Percentiles rank a stretch among this genome's conserved stretches.
These are phyloP conservation scores for Dryas iulia DNA, from an alignment of 1,140 invertebrate species.

Conservation along the genomic window DNA sequence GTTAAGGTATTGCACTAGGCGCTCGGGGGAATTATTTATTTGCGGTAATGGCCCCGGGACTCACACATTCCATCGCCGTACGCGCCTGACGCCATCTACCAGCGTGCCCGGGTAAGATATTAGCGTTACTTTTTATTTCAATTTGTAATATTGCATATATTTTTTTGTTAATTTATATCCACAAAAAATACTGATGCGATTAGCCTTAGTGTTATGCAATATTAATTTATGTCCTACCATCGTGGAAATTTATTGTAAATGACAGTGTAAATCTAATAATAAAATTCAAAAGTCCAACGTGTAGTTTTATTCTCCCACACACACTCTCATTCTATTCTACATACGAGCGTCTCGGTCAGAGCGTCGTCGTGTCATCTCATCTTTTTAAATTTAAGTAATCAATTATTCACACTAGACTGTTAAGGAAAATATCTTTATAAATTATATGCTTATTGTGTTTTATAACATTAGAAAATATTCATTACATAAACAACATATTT, in stretches of 20 bases:
- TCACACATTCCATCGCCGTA: conserved; percentile 8
- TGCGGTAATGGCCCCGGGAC: conserved; percentile 21
- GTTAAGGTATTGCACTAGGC: conserved; percentile 59
- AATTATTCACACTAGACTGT: background rate
- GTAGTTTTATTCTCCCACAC: conserved; percentile 20
- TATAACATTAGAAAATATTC: conserved; percentile 1
- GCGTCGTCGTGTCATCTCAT: background rate
- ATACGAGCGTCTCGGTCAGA: background rate
- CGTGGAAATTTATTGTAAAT: conserved; percentile 80
- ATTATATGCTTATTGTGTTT: conserved; percentile 5
- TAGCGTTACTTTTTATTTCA: conserved; percentile 78
- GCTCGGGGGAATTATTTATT: conserved; percentile 52
- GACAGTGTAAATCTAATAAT: conserved; percentile 80
- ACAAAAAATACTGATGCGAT: conserved; percentile 77
- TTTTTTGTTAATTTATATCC: conserved; percentile 77
- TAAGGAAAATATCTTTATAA: conserved; percentile 4
- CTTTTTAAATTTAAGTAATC: background rate
- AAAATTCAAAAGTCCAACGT: conserved; percentile 74
- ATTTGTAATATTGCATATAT: conserved; percentile 79
- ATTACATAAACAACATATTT: background rate
- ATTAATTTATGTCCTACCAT: conserved; percentile 79
- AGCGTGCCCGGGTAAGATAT: conserved; percentile 78
- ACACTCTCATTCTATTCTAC: background rate
- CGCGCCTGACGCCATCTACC: conserved; percentile 7
- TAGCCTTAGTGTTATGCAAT: conserved; percentile 80